A percentile compares a stretch with the other conserved stretches of the same genome.
Conservation (phyloP, 2,113 vertebrate genomes). For the Syngnathus typhle region DNA sequence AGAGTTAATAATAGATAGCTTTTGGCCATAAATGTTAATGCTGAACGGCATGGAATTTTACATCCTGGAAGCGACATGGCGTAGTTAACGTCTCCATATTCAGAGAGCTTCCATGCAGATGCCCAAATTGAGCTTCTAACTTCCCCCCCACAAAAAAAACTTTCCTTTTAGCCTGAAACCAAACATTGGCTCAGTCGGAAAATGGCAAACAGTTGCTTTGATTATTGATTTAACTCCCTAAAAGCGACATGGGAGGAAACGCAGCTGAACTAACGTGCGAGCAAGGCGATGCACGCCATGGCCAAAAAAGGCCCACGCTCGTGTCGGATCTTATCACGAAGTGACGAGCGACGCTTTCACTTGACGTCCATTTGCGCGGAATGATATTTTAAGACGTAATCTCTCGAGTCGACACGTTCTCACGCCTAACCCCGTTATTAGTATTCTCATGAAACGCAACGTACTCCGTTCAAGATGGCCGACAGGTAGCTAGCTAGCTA, state of each 20-base stretch:
- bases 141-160: slow-evolving; percentile 33
- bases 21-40: slow-evolving; percentile 78
- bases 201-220: slow-evolving; percentile 41
- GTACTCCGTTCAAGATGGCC: no score
- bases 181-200: slow-evolving; percentile 31
- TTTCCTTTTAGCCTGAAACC: slow-evolving; percentile 52
- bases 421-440: no score
- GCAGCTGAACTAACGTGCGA: slow-evolving; percentile 31
- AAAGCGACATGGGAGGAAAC: slow-evolving; percentile 36
- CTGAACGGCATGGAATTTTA: slow-evolving; percentile 66
- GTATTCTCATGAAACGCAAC: no score
- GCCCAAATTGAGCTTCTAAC: slow-evolving; percentile 29
- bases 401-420: no score
- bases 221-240: slow-evolving; percentile 43
- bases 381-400: neutral
- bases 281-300: slow-evolving; percentile 19
- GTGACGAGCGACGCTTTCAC: slow-evolving; percentile 12
- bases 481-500: no score
- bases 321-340: slow-evolving; percentile 23
- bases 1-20: slow-evolving; percentile 78
- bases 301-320: neutral
- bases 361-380: slow-evolving; percentile 7
- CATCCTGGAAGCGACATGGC: slow-evolving; percentile 68
- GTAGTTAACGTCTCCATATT: slow-evolving; percentile 66
- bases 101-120: slow-evolving; percentile 43